phyloP scores from a whole-genome alignment of 1,140 invertebrate genomes.

The Eciton burchellii region DNA sequence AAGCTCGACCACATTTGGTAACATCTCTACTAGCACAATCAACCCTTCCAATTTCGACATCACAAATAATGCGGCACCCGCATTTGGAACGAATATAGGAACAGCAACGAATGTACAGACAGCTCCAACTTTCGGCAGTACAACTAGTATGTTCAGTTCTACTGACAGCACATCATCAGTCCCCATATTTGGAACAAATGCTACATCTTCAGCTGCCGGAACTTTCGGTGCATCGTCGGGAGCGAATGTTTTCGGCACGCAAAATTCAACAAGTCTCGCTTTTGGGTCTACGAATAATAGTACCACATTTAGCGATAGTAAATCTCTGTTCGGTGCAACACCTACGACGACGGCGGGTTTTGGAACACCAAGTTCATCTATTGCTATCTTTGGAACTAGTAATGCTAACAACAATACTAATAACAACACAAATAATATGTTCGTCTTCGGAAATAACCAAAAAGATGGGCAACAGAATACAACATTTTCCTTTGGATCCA shows the following conservation, averaged over 20 bases:
- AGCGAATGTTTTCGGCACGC: constrained; percentile 48
- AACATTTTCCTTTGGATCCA: constrained; percentile 68
- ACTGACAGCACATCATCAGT: constrained; percentile 1
- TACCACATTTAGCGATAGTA: constrained; percentile 56
- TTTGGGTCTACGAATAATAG: constrained; percentile 56
- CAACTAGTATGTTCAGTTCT: constrained; percentile 14
- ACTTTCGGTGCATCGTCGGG: constrained; percentile 44
- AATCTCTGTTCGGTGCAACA: constrained; percentile 65
- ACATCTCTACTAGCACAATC: constrained; percentile 22
- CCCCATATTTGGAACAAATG: constrained; percentile 56
- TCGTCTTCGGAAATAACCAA: constrained; percentile 72
- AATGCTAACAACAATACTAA: constrained; percentile 31
- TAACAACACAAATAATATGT: constrained; percentile 46
- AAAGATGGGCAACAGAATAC: constrained; percentile 52
- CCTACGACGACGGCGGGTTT: constrained; percentile 56
- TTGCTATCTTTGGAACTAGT: constrained; percentile 24
- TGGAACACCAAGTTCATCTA: constrained; percentile 34
- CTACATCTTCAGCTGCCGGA: constrained; percentile 22
- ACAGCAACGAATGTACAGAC: constrained; percentile 7
- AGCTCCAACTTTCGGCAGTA: constrained; percentile 7
- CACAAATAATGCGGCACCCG: constrained; percentile 8
- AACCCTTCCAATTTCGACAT: constrained; percentile 50
- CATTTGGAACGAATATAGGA: constrained; percentile 55
- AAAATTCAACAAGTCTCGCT: constrained; percentile 48
- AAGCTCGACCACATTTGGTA: constrained; percentile 46